phyloP scores from a whole-genome alignment of 2,888 invertebrate species.

The Drosophila affinis region DNA sequence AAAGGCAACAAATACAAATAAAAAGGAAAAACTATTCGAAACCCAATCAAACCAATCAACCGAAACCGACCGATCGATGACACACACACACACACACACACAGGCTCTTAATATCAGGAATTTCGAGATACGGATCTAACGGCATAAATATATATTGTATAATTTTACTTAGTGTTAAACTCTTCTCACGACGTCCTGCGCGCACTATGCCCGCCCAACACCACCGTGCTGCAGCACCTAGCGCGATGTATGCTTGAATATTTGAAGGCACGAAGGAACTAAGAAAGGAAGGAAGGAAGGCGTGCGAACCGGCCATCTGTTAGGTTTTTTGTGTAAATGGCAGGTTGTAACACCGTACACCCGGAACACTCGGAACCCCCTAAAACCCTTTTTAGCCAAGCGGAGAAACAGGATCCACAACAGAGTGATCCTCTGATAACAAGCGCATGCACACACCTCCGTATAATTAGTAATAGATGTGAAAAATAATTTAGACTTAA shows the following conservation, averaged over 20 bases:
- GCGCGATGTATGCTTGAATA: slow-evolving; percentile 43
- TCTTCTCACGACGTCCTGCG: slow-evolving; percentile 76
- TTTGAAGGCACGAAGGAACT: slow-evolving; percentile 32
- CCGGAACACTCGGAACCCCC: slow-evolving; percentile 22
- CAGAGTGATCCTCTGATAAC: slow-evolving; percentile 20
- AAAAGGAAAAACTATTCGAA: slow-evolving; percentile 27
- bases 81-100: slow-evolving; percentile 66
- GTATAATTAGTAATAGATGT: slow-evolving; percentile 74
- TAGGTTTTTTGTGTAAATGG: slow-evolving; percentile 67
- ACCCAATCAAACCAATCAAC: slow-evolving; percentile 49
- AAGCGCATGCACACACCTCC: slow-evolving; percentile 63
- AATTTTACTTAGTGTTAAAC: slow-evolving; percentile 79
- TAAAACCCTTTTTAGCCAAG: slow-evolving; percentile 14
- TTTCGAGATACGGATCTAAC: slow-evolving; percentile 70
- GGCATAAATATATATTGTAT: slow-evolving; percentile 74
- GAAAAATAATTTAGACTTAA: slow-evolving; percentile 73
- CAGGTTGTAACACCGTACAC: slow-evolving; percentile 25
- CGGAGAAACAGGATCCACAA: slow-evolving; percentile 20
- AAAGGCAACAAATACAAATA: slow-evolving; percentile 39
- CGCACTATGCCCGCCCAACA: slow-evolving; percentile 59
- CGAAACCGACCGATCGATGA: slow-evolving; percentile 69
- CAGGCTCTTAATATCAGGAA: slow-evolving; percentile 71
- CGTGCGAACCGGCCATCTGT: slow-evolving; percentile 41
- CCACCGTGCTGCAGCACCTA: slow-evolving; percentile 38
- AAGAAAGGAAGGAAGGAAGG: neutral